Base-by-base conservation (phyloP, 2,797 vertebrate species). In the Poecilia picta region DNA sequence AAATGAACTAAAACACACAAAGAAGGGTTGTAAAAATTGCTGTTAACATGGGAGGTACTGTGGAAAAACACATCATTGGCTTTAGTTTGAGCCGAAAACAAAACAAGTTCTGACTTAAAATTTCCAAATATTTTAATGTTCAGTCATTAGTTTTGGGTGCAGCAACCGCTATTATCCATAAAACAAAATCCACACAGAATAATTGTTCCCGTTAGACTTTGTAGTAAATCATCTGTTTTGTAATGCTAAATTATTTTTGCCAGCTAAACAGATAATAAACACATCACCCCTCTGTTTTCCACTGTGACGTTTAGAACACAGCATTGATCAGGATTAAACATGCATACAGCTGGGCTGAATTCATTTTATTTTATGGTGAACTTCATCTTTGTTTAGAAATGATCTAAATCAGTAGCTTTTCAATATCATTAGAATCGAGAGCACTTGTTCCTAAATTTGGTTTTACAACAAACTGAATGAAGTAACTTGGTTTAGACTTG, bases 1-100 rank as follows among this genome's bases (percentile, higher is more conserved):
- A 84, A 89, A 75, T 88, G 73, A 88, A 73, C 76, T 86, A 68
- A 90, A 90, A 85, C 76, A 70, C 62, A 89, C 75, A 87, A 85
- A 85, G 79, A 81, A 75, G 20, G 79, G 85, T 88, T 86, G 82
- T 85, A 82, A 85, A 85, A 85, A 75, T 68, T 74, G 74, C 83
- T 77, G 82, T 89, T 85, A 90, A 84, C 80, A 82, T 81, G 83
- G 85, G 74, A 89, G 83, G 64, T 51, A 78, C 85, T 82, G 45
- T 18, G 86, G 88, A 91, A 89, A 89, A 90, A 81, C 53, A 68
- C 11, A 31, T 89, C 75, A 86, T 53, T 85, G 78, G 77, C 53
- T 90, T 83, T 62, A 68, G 68, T 78, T 85, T 88, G 82, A 86
- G 90, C 82, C 70, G 74, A 66, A 77, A 85, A 88, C 64, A 80